Percentiles rank a stretch among this genome's conserved stretches.
phyloP scores from a whole-genome alignment of 2,797 vertebrate species.

The Lycodopsis pacificus region DNA sequence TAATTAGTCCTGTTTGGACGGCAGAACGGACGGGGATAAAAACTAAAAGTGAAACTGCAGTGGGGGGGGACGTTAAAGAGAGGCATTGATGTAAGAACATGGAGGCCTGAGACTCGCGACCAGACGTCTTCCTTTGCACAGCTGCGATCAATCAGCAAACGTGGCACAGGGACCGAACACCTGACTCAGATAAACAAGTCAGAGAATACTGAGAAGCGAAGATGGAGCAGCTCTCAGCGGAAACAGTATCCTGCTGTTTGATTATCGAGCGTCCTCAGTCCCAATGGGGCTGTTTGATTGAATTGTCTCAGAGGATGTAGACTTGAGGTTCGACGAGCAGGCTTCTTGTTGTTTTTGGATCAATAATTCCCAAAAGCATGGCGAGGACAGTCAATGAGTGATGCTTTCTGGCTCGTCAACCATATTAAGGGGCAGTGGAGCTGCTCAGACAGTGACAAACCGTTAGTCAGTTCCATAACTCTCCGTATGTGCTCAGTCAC shows the following conservation, averaged over 20 bases:
- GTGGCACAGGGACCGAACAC: conserved; percentile 15
- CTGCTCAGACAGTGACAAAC: not conserved
- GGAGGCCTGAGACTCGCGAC: not conserved
- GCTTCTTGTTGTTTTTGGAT: not conserved
- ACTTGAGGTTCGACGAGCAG: not conserved
- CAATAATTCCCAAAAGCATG: not conserved
- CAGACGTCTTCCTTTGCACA: conserved; percentile 28
- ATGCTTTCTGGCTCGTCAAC: conserved; percentile 1
- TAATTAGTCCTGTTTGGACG: conserved; percentile 60
- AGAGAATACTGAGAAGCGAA: conserved; percentile 13
- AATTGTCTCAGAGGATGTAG: not conserved
- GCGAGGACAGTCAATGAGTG: not conserved
- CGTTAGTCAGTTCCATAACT: not conserved
- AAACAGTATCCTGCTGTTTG: conserved; percentile 64
- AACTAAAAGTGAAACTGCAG: conserved; percentile 50
- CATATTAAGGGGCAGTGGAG: not conserved
- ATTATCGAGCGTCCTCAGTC: conserved; percentile 41
- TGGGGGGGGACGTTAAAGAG: conserved; percentile 9
- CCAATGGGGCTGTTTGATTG: conserved; percentile 16
- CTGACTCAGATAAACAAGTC: conserved; percentile 57
- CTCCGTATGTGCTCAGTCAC: not conserved
- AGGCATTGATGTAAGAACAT: conserved; percentile 32
- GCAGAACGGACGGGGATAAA: conserved; percentile 39
- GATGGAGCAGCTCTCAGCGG: conserved; percentile 3
- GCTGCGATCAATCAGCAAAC: conserved; percentile 43